Base-by-base conservation (phyloP, 2,888 invertebrate genomes). In the Mythimna pallens region DNA sequence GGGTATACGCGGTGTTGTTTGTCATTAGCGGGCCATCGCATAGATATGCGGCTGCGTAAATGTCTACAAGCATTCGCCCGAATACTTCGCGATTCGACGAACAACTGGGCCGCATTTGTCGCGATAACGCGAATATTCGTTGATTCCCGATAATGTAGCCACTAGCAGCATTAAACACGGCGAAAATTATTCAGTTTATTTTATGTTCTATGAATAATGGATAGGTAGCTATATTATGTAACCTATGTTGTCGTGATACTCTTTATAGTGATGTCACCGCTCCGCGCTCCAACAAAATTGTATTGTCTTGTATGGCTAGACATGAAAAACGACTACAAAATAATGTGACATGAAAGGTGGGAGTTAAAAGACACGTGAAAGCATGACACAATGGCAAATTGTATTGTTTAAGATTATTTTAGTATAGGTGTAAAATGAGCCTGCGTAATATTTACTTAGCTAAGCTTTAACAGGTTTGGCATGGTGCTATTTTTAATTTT, bases 191-290 rank as follows among this genome's bases (percentile, higher is more conserved):
- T 73, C 71, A 62, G 73, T 34, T 34, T 34, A 69, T 64, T 78
- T 75, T 81, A 76, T 78, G 71, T 70, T 68, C 68, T 81, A 84
- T 84, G 78, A 65, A 84, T 81, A 76, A 81, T 78, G 71, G 25
- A 78, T 70, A n/a, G 17, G 47, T 47, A 47, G 5, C 12, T 40
- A 40, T 66, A 40, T 78, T 83, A 78, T 70, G 64, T 50, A 84
- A 78, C 58, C 34, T 3, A 9, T 70, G 55, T 65, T 76, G 59
- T 36, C 1, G 14, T 70, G 55, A 57, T 65, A 64, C 30, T 68
- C 62, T 67, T 71, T 69, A 47, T 55, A 65, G 62, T 72, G 71
- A 74, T 63, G 78, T 54, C 72, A 72, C 55, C 55, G 34, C 22
- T 43, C 63, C n/a, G 25, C 55, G 34, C 22, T 43, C 63, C n/a